Evolutionary conservation across 1,140 invertebrate species (phyloP), one percentile per base, ranked within the genome.

Genomic region (Atta colombica): DNA sequence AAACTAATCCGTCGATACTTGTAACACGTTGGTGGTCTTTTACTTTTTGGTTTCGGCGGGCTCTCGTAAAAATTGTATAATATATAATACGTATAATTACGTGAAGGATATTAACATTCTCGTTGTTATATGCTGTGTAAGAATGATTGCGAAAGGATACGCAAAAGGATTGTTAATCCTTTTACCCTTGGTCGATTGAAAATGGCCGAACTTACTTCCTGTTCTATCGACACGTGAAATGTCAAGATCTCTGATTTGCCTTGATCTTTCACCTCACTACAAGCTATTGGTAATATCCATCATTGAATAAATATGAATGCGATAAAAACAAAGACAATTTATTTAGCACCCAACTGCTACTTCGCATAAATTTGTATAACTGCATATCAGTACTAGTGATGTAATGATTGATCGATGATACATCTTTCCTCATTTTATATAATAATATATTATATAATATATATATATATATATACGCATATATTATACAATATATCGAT

Each of bases 201-300:
- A 21, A 25, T 25, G 53, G 25, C 65, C 80, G 69, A 68, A 69
- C 7, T 77, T 45, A 53, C 63, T 84, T 84, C 71, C 69, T 65
- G 55, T 84, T 75, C 69, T 21, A 39, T 58, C 51, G 35, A 85
- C 72, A 81, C 84, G 74, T 61, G 21, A 88, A 91, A 82, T 28
- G 66, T 86, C 66, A 86, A 90, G 88, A 90, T 93, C 91, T 91
- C 91, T 93, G 93, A 91, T 93, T 91, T 92, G 91, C 90, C 89
- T 92, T 85, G 87, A 90, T 93, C 90, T 93, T 92, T 93, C 88
- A 90, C 91, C 85, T 93, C 90, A 91, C 91, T 92, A 92, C 88
- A 90, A 94, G 92, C 90, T 94, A 93, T 80, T 92, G 90, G 92
- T 93, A 93, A 92, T 92, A 93, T 93, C 89, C 90, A 94, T 89